Evolutionary conservation across 2,888 invertebrate genomes (phyloP), one percentile per base, ranked within the genome.

Genomic region (Idaea straminata): DNA sequence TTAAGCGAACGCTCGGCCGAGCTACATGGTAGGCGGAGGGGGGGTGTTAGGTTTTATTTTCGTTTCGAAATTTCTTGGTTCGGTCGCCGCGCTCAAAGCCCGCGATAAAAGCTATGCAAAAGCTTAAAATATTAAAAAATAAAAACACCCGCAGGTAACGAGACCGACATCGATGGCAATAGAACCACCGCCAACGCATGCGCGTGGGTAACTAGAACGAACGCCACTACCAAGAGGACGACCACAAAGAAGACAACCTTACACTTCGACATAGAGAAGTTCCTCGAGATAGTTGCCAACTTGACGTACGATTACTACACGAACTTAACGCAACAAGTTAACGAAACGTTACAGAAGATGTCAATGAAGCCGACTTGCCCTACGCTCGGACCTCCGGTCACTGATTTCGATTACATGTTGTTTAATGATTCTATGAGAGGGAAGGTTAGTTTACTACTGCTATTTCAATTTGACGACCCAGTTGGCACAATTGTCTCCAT

Each of bases 231-330:
- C 0, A 57, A 63, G 0, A 68, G 70, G 4, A 59, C 64, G 5
- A 57, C 65, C 0, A 67, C 64, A 0, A 34, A 25, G 13, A 59
- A 59, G 34, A 63, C 67, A 0, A 63, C 65, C 4, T 16, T 61
- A 2, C 47, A 34, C 1, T 68, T 83, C 13, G 79, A 84, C 63
- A 73, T 85, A 1, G 79, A 79, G 3, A 74, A 74, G 10, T 72
- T 86, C 6, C 65, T 85, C 34, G 74, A 69, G 0, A 76, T 86
- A 3, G 75, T 85, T 0, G 73, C 81, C 0, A 81, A 82, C 25
- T 66, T 85, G 35, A 83, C 84, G 0, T 74, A 75, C 47, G 83
- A 85, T 13, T 86, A 84, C 66, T 83, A 83, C 57, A 75, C 81
- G 15, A 83, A 87, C 62, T 68, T 87, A 35, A 82, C 83, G 0